Evolutionary conservation across 2,113 vertebrate genomes (phyloP).

Genomic region (Anas platyrhynchos): DNA sequence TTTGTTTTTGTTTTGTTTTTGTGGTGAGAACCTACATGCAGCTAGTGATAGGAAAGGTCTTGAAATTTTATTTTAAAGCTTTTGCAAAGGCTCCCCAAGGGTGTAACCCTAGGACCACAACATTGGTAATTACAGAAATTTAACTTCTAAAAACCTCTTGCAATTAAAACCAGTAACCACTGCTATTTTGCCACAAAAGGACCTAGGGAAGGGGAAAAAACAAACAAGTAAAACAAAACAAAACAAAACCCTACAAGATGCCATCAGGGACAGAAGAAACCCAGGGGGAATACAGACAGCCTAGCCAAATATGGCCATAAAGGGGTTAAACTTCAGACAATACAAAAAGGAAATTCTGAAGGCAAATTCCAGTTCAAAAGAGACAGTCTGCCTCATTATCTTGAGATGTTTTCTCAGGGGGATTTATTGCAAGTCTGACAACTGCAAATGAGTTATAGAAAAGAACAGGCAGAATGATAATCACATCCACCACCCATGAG

Average conservation of each 20-base stretch:
- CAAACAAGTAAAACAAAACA: too few relatives aligned
- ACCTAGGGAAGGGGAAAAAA: not conserved
- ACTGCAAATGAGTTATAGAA: constrained; percentile 48
- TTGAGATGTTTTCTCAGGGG: constrained; percentile 39
- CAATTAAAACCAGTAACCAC: not conserved
- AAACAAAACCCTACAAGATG: not conserved
- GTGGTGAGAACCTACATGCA: not conserved
- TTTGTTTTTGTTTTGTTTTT: not conserved
- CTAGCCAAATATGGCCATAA: not conserved
- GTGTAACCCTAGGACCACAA: not conserved
- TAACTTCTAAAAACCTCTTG: not conserved
- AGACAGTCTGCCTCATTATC: constrained; percentile 15
- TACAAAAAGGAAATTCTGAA: constrained; percentile 43
- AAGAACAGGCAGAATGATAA: constrained; percentile 28
- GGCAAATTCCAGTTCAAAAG: constrained; percentile 33
- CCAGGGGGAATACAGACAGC: not conserved
- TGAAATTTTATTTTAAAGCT: not conserved
- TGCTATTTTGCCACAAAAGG: not conserved
- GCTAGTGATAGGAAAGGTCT: not conserved
- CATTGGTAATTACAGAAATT: not conserved
- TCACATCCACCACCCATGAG: constrained; percentile 22
- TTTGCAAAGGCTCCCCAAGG: not conserved
- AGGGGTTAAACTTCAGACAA: not conserved
- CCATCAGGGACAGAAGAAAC: not conserved
- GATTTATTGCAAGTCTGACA: constrained; percentile 35